Base-by-base conservation (phyloP, 2,888 invertebrate genomes). In the Rhamnusium bicolor region DNA sequence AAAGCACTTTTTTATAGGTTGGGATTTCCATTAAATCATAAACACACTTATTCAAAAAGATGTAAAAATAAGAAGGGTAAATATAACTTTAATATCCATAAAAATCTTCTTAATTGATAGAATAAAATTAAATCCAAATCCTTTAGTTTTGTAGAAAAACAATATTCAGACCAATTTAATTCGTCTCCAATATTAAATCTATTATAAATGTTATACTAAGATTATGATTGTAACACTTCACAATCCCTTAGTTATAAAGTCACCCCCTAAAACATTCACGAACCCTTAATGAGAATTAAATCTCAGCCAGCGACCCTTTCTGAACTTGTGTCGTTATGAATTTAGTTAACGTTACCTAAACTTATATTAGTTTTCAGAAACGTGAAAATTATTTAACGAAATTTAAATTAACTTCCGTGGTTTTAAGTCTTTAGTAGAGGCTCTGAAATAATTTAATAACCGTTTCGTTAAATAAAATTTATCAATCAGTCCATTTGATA, bases 221-320 rank as follows among this genome's bases (percentile, higher is more conserved):
- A 67, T 67, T 67, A 67, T 56, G 67, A 40, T 40, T 67, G 67
- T 67, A 67, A 67, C 56, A 67, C 67, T 56, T 46, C 40, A 67
- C 56, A 46, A 67, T 67, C 67, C 67, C 67, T 46, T 18, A 67
- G 67, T 56, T 56, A 56, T 51, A 56, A 54, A 67, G 67, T 46
- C 67, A 56, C 67, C 56, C 67, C 46, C 56, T 67, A 16, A 40
- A 67, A 56, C 67, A 21, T 56, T 56, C 67, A 56, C 54, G 21
- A 65, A 32, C 67, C 51, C 56, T 67, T 67, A 67, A 67, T 67
- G 67, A 67, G 67, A 67, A 67, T 67, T 67, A 67, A 67, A 67
- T 67, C 67, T 67, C 67, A 56, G 46, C 67, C 51, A 24, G 46
- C 54, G 67, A 67, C 67, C 65, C 67, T 29, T 56, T 40, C 24